phyloP scores from a whole-genome alignment of 92 coral and sea anemone genomes.

The Epizoanthus scotinus region DNA sequence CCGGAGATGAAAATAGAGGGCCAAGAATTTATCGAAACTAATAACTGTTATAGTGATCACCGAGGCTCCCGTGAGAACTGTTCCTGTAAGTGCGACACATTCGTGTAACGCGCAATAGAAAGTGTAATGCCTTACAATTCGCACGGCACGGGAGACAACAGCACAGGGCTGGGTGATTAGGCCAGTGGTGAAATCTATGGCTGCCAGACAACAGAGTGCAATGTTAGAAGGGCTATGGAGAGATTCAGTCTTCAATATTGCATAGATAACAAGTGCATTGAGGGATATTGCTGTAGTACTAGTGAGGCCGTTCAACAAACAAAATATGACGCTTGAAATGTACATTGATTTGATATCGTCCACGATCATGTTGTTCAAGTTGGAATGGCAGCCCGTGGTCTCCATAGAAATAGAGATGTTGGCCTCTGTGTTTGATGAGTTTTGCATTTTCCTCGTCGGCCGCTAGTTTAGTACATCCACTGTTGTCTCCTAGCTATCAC shows the following conservation, averaged over 20 bases:
- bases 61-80: not conserved
- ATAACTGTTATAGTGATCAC: not conserved
- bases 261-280: not conserved
- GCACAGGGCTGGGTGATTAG: not conserved
- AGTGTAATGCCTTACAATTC: not conserved
- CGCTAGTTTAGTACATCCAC: too few species aligned
- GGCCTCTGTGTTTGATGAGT: too few species aligned
- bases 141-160: not conserved
- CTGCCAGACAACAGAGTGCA: not conserved
- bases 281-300: not conserved
- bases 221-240: not conserved
- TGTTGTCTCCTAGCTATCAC: too few species aligned
- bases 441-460: too few species aligned
- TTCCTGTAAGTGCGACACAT: not conserved
- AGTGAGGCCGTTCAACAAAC: not conserved
- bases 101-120: not conserved
- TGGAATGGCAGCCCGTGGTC: too few species aligned
- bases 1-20: conserved; percentile 1
- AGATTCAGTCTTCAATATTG: conserved; percentile 1
- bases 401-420: too few species aligned
- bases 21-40: not conserved
- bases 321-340: not conserved
- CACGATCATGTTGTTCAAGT: too few species aligned
- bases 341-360: too few species aligned
- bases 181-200: not conserved